These are phyloP conservation scores for Hetaerina titia DNA, from an alignment of 2,888 invertebrate genomes.

Conservation along the genomic window DNA sequence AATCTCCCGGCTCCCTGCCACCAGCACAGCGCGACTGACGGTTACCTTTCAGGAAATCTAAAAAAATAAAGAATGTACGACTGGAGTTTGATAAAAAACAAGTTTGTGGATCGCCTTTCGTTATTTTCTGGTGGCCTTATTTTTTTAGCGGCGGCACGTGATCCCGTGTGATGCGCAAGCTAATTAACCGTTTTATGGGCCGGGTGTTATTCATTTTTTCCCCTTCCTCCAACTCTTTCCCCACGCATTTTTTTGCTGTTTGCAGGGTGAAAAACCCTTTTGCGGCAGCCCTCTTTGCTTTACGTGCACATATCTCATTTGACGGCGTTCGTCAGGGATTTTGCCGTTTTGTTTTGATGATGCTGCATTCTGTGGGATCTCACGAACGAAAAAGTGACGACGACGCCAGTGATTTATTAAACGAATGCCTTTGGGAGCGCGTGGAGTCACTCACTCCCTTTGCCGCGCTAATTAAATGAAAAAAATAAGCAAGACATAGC, in stretches of 20 bases:
- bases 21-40: too few relatives aligned
- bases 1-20: too few relatives aligned
- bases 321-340: slow-evolving; percentile 2
- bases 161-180: neutral
- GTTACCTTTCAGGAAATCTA: too few relatives aligned
- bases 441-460: neutral
- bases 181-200: slow-evolving; percentile 13
- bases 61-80: too few relatives aligned
- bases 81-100: too few relatives aligned
- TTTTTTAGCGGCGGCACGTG: too few relatives aligned
- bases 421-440: neutral
- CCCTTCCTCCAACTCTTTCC: neutral
- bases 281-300: neutral
- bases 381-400: neutral
- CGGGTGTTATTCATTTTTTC: neutral
- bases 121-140: too few relatives aligned
- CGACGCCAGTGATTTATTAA: neutral
- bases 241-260: neutral
- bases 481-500: neutral
- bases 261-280: neutral
- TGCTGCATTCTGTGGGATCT: neutral
- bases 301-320: neutral
- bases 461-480: neutral
- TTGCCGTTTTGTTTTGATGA: neutral
- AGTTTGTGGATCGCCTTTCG: too few relatives aligned